Evolutionary conservation across 2,113 vertebrate species (phyloP).

Genomic region (Herpetotheres cachinnans): DNA sequence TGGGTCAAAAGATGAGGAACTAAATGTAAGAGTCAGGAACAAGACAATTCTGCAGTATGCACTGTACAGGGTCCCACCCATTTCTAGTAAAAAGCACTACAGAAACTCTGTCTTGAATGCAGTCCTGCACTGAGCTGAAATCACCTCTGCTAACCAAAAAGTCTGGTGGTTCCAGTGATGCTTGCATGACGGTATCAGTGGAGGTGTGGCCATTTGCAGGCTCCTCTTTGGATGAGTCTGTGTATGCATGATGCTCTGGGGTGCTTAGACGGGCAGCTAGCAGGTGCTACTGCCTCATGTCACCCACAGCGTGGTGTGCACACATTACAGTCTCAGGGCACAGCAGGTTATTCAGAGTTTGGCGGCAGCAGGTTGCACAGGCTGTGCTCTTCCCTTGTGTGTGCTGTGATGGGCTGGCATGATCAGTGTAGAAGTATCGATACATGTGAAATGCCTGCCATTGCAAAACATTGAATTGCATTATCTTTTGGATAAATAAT

Average conservation of each 20-base stretch:
- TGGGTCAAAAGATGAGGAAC: not conserved
- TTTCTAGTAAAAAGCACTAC: not conserved
- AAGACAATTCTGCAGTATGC: not conserved
- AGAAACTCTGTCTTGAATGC: not conserved
- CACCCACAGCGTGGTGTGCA: too few relatives aligned
- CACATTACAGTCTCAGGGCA: rapidly evolving
- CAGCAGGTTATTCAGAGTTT: not conserved
- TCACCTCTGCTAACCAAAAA: not conserved
- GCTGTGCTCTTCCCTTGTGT: not conserved
- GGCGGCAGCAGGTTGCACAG: not conserved
- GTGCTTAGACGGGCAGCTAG: not conserved
- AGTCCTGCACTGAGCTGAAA: not conserved
- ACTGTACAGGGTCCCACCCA: not conserved
- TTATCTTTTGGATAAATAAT: not conserved
- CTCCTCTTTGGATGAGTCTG: not conserved
- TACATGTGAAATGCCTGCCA: not conserved
- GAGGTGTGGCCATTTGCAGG: not conserved
- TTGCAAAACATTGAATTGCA: not conserved
- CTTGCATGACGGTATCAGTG: not conserved
- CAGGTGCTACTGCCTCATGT: not conserved
- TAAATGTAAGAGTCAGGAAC: not conserved
- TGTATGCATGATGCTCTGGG: not conserved
- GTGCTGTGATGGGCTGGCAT: not conserved
- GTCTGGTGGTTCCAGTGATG: not conserved
- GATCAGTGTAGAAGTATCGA: not conserved